phyloP scores from a whole-genome alignment of 2,888 invertebrate species.

The Meteorus colon region DNA sequence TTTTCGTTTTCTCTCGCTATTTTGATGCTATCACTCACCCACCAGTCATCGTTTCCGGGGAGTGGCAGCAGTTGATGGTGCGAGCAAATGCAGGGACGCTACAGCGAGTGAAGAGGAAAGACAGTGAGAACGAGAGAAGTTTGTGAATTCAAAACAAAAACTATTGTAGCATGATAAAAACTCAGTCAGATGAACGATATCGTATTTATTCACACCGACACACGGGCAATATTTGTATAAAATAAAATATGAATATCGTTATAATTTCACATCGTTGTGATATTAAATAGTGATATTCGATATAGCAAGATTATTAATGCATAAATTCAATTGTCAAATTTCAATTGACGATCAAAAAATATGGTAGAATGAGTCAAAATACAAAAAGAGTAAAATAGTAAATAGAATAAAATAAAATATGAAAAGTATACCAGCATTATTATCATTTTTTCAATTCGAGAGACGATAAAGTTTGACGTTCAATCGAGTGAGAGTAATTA shows the following conservation, averaged over 20 bases:
- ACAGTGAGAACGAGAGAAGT: background rate
- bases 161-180: slow-evolving; percentile 24
- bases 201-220: slow-evolving; percentile 14
- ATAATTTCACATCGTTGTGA: background rate
- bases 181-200: slow-evolving; percentile 27
- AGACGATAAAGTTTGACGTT: background rate
- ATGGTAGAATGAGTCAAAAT: background rate
- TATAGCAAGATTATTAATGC: background rate
- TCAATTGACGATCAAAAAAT: background rate
- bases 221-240: background rate
- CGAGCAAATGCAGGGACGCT: background rate
- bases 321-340: background rate
- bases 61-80: background rate
- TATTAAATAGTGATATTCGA: background rate
- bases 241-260: background rate
- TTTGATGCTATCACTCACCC: slow-evolving; percentile 44
- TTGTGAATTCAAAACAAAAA: slow-evolving; percentile 26
- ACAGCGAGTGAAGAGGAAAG: background rate
- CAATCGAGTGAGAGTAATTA: background rate
- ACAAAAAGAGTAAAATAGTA: background rate
- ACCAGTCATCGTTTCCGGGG: slow-evolving; percentile 43
- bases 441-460: background rate
- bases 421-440: background rate
- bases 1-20: slow-evolving; percentile 34
- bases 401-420: background rate